A percentile compares a stretch with the other conserved stretches of the same genome.
phyloP scores from a whole-genome alignment of 2,797 vertebrate genomes.

The Pteronotus mesoamericanus region DNA sequence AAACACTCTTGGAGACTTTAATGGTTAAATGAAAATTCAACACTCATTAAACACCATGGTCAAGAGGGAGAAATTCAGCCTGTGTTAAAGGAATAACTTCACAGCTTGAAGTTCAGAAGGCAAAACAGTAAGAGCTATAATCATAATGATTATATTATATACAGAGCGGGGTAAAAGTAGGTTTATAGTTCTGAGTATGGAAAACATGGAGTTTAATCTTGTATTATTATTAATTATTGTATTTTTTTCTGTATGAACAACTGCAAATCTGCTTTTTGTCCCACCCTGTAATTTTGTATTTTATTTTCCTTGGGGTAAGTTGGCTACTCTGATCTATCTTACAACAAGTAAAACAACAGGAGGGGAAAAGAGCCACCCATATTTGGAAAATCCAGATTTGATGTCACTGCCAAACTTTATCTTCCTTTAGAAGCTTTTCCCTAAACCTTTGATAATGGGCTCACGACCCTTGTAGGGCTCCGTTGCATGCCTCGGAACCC shows the following conservation, averaged over 20 bases:
- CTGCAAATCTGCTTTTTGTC: background rate
- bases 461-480: background rate
- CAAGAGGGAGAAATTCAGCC: background rate
- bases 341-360: background rate
- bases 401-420: background rate
- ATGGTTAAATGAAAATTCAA: constrained; percentile 48
- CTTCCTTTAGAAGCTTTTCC: background rate
- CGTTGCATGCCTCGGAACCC: background rate
- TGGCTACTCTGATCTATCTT: background rate
- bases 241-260: background rate
- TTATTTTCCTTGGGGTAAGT: background rate
- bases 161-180: background rate
- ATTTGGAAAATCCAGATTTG: background rate
- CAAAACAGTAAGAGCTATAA: background rate
- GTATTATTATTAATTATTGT: background rate
- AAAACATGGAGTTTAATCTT: background rate
- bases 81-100: background rate
- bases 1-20: constrained; percentile 41
- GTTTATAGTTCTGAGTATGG: background rate
- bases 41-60: background rate
- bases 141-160: background rate
- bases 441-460: background rate
- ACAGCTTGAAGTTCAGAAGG: background rate
- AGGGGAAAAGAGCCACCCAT: background rate
- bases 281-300: background rate